These are phyloP conservation scores for Petrolisthes manimaculis DNA, from an alignment of 2,888 invertebrate species.

Conservation along the genomic window DNA sequence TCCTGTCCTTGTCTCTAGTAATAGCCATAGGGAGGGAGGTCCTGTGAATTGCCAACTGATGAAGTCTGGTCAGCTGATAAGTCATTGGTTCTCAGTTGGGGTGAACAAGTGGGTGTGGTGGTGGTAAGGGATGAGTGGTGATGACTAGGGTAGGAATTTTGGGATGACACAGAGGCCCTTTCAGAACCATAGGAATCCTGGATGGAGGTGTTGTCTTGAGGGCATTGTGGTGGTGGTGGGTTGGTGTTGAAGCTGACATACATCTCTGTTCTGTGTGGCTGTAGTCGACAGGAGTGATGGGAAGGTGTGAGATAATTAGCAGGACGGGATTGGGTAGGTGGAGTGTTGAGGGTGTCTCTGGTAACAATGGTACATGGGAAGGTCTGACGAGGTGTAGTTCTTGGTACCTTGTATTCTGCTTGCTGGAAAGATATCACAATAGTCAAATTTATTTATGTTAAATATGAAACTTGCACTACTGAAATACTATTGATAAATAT, in stretches of 20 bases:
- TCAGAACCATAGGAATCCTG: no score
- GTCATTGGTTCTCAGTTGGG: no score
- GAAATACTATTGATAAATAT: no score
- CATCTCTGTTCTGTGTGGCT: neutral
- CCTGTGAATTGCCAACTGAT: neutral
- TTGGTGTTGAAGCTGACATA: neutral
- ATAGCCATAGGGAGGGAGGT: neutral
- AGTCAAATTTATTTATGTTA: no score
- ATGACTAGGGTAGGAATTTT: no score
- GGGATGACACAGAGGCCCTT: no score
- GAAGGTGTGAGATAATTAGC: no score
- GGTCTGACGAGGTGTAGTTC: neutral
- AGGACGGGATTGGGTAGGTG: neutral
- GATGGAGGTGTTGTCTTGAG: no score
- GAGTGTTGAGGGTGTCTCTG: neutral
- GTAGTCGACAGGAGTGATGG: neutral
- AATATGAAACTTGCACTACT: no score
- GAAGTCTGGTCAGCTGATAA: neutral
- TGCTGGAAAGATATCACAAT: neutral
- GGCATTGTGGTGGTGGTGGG: no score
- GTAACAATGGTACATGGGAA: neutral
- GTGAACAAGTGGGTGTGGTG: no score
- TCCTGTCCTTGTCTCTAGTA: slow-evolving; percentile 8
- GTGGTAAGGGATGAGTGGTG: no score
- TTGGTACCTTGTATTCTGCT: neutral